Percentiles rank a stretch among this genome's conserved stretches.
phyloP scores from a whole-genome alignment of 2,797 vertebrate species.

The Hydrocynus forskahlii region DNA sequence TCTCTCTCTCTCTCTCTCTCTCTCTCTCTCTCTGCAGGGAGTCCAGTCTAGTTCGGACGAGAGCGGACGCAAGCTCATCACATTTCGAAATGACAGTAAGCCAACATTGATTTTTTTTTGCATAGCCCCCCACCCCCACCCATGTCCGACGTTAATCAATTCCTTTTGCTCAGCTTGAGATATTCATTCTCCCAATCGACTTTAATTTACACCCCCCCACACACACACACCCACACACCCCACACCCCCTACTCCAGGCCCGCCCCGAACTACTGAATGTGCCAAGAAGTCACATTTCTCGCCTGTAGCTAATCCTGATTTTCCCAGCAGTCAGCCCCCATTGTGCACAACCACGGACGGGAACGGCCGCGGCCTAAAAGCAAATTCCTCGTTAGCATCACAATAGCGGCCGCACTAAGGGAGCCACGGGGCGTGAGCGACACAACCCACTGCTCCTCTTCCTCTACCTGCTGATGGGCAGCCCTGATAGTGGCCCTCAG shows the following conservation, averaged over 20 bases:
- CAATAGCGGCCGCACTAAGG: constrained; percentile 55
- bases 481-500: constrained; percentile 60
- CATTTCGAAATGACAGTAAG: constrained; percentile 80
- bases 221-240: not conserved
- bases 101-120: not conserved
- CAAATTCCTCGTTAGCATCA: constrained; percentile 67
- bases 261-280: constrained; percentile 38
- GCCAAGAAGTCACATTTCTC: constrained; percentile 78
- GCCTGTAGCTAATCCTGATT: constrained; percentile 67
- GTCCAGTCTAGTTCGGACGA: constrained; percentile 65
- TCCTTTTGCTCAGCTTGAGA: constrained; percentile 31
- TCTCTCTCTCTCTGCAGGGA: constrained; percentile 50
- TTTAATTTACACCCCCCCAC: not conserved
- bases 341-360: constrained; percentile 69
- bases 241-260: not conserved
- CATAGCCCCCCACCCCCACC: not conserved
- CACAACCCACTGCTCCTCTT: constrained; percentile 70
- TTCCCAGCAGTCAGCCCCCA: constrained; percentile 56
- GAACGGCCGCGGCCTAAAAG: constrained; percentile 45
- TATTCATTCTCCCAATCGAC: constrained; percentile 24
- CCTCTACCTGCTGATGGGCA: constrained; percentile 52
- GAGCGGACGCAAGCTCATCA: constrained; percentile 67
- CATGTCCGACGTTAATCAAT: not conserved
- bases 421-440: constrained; percentile 62
- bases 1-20: not conserved